Conservation (phyloP, 2,888 invertebrate genomes). For the Subacronicta megacephala region DNA sequence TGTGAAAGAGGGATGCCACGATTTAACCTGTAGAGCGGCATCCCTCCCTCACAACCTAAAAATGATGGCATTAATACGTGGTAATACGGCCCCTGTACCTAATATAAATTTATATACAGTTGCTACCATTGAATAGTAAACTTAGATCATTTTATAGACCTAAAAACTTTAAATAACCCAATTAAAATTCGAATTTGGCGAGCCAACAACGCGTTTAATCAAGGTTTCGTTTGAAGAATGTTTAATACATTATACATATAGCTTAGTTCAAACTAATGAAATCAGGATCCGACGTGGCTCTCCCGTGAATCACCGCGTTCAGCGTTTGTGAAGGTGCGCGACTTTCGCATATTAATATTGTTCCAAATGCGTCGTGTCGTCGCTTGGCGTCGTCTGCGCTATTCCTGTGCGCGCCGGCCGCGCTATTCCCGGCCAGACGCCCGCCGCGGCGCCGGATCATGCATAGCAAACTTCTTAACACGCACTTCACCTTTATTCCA, state of each 20-base stretch:
- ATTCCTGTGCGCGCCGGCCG: slow-evolving; percentile 67
- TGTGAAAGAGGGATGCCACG: too few relatives aligned
- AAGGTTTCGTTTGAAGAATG: too few relatives aligned
- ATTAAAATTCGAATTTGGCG: too few relatives aligned
- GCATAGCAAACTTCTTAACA: slow-evolving; percentile 66
- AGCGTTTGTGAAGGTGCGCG: slow-evolving; percentile 63
- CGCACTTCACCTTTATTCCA: slow-evolving; percentile 73
- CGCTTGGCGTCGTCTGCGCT: slow-evolving; percentile 75
- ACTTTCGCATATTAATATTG: slow-evolving; percentile 74
- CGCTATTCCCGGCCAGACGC: slow-evolving; percentile 74
- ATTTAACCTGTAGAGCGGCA: too few relatives aligned
- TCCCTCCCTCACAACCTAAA: too few relatives aligned
- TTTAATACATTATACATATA: not conserved
- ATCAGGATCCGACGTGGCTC: slow-evolving; percentile 30
- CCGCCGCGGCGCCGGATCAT: slow-evolving; percentile 64
- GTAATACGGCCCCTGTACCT: too few relatives aligned
- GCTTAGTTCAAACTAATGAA: slow-evolving; percentile 18
- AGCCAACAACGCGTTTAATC: too few relatives aligned
- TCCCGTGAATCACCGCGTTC: slow-evolving; percentile 65
- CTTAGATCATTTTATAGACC: too few relatives aligned
- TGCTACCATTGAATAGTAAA: too few relatives aligned
- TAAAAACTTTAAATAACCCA: too few relatives aligned
- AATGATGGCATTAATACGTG: too few relatives aligned
- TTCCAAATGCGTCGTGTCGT: slow-evolving; percentile 70
- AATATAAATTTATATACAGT: too few relatives aligned